A percentile compares a stretch with the other conserved stretches of the same genome.
phyloP scores from a whole-genome alignment of 2,888 invertebrate genomes.

The Temnothorax ravouxi region DNA sequence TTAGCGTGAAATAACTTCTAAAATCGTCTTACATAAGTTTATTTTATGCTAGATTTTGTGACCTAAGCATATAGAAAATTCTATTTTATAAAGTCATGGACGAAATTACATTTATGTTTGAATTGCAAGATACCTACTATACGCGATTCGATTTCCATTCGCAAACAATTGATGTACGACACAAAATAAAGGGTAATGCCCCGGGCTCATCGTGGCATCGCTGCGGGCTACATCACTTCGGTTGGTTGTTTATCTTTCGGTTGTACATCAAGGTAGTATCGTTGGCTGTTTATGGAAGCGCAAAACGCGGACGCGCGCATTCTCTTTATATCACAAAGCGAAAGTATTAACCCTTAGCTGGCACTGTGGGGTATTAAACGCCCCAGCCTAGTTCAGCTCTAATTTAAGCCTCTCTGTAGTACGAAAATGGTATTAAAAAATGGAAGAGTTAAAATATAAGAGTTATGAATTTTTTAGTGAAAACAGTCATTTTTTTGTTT shows the following conservation, averaged over 20 bases:
- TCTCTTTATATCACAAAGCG: conserved; percentile 28
- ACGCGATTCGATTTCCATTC: conserved; percentile 49
- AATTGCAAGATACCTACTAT: conserved; percentile 12
- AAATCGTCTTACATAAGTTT: background rate
- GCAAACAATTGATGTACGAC: conserved; percentile 50
- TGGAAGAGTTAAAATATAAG: too few species aligned
- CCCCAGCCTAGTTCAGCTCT: too few species aligned
- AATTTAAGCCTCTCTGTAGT: too few species aligned
- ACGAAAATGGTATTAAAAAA: too few species aligned
- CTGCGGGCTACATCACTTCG: conserved; percentile 24
- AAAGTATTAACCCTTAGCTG: conserved; percentile 17
- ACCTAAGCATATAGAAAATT: background rate
- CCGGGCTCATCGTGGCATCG: conserved; percentile 7
- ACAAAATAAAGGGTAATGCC: conserved; percentile 46
- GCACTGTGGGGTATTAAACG: too few species aligned
- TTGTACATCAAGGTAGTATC: conserved; percentile 33
- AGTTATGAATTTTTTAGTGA: too few species aligned
- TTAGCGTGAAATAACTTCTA: background rate
- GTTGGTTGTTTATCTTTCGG: conserved; percentile 45
- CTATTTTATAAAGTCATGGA: conserved; percentile 24
- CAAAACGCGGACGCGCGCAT: conserved; percentile 9
- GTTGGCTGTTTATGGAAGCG: conserved; percentile 37
- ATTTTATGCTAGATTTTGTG: background rate
- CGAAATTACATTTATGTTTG: conserved; percentile 48
- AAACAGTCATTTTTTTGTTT: too few species aligned